Conservation (phyloP, 2,797 vertebrate species). For the Pogonophryne albipinna region DNA sequence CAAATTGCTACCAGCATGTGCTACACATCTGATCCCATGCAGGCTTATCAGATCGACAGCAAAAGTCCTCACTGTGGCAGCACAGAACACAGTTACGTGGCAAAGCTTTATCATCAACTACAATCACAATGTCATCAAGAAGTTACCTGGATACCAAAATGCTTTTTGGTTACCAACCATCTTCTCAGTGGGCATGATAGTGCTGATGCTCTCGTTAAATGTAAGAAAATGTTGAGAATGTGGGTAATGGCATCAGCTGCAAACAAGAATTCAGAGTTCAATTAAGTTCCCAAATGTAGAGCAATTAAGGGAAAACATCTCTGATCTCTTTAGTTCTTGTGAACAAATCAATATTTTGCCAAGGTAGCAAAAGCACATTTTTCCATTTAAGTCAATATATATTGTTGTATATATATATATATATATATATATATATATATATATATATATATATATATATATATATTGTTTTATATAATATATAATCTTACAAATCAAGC, state of each 20-base stretch:
- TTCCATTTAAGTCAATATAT: not conserved
- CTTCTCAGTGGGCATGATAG: not conserved
- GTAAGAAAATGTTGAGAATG: constrained; percentile 15
- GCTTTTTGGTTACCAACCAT: constrained; percentile 4
- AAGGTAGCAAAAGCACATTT: not conserved
- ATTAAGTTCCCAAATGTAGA: constrained; percentile 10
- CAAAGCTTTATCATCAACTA: constrained; percentile 18
- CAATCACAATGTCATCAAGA: not conserved
- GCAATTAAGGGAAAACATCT: not conserved
- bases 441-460: not conserved
- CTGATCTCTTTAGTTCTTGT: not conserved
- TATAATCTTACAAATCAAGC: not conserved
- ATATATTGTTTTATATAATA: not conserved
- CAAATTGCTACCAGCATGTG: constrained; percentile 50
- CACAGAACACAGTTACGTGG: not conserved
- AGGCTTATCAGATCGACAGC: constrained; percentile 11
- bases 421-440: not conserved
- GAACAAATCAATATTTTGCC: not conserved
- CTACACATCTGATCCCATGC: constrained; percentile 25
- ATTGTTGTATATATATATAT: not conserved
- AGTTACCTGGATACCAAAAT: not conserved
- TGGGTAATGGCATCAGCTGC: not conserved
- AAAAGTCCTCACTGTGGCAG: not conserved
- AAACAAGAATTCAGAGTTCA: not conserved
- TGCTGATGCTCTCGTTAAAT: constrained; percentile 12